Conservation (phyloP, 2,888 invertebrate species). For the Microctonus aethiopoides region DNA sequence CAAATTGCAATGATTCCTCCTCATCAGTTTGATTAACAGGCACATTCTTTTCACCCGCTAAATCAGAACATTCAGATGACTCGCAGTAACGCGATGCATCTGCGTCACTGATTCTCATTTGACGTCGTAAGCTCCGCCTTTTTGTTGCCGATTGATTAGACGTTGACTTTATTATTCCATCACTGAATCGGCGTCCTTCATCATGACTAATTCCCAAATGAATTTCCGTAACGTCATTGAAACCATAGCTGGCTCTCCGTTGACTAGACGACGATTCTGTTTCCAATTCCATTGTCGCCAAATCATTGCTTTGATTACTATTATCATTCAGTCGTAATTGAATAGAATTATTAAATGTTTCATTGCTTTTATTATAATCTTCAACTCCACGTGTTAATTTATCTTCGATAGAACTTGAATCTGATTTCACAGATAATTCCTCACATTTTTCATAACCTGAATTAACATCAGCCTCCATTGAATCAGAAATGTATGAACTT, state of each 20-base stretch:
- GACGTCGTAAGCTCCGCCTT: slow-evolving; percentile 56
- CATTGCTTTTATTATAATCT: neutral
- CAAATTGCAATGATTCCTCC: slow-evolving; percentile 5
- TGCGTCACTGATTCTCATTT: slow-evolving; percentile 53
- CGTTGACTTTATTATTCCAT: slow-evolving; percentile 42
- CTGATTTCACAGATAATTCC: neutral
- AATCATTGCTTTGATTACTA: neutral
- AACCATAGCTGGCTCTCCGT: slow-evolving; percentile 52
- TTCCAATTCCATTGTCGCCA: neutral
- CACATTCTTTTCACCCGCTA: neutral
- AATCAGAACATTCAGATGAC: slow-evolving; percentile 13
- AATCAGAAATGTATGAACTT: slow-evolving; percentile 1
- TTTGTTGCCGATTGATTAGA: slow-evolving; percentile 12
- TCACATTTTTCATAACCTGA: slow-evolving; percentile 1
- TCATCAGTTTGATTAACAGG: neutral
- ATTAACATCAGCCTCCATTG: slow-evolving; percentile 5
- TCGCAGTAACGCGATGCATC: slow-evolving; percentile 39
- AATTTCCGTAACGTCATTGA: slow-evolving; percentile 38
- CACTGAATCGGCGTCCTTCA: slow-evolving; percentile 54
- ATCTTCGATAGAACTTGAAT: neutral
- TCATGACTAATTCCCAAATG: neutral
- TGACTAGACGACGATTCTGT: neutral
- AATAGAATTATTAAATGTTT: neutral
- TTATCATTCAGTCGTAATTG: neutral
- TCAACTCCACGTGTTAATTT: neutral